phyloP scores from a whole-genome alignment of 2,888 invertebrate species.

The Druceiella hillmani region DNA sequence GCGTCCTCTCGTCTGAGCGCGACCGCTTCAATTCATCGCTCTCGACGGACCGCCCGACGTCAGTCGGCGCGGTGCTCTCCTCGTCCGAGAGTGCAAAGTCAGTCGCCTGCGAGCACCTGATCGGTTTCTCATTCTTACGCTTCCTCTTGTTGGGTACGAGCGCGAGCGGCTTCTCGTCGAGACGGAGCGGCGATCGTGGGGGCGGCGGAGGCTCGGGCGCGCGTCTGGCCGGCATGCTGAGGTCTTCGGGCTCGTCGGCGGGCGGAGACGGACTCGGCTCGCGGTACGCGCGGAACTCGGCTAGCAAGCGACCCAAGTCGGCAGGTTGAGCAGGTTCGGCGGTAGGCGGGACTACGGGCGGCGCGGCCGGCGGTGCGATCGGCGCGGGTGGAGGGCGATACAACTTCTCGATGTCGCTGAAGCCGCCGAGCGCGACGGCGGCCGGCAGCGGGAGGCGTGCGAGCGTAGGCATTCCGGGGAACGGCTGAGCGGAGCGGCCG shows the following conservation, averaged over 20 bases:
- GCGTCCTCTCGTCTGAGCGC: constrained; percentile 36
- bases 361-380: constrained; percentile 32
- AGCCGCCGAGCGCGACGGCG: constrained; percentile 57
- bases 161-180: constrained; percentile 43
- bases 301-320: constrained; percentile 47
- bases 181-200: constrained; percentile 38
- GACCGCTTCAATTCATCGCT: constrained; percentile 42
- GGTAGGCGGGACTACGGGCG: constrained; percentile 35
- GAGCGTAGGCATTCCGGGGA: constrained; percentile 65
- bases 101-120: constrained; percentile 59
- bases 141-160: constrained; percentile 65
- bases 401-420: too few species aligned
- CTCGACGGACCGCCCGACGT: constrained; percentile 48
- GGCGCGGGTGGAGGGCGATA: constrained; percentile 38
- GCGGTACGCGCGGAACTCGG: constrained; percentile 46
- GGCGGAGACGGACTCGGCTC: constrained; percentile 25
- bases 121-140: constrained; percentile 78
- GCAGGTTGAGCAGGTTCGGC: constrained; percentile 52
- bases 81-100: constrained; percentile 48
- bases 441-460: constrained; percentile 68
- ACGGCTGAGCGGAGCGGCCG: constrained; percentile 80
- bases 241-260: constrained; percentile 61
- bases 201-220: constrained; percentile 52
- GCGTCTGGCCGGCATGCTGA: constrained; percentile 61
- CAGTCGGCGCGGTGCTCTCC: constrained; percentile 40